A percentile compares a stretch with the other conserved stretches of the same genome.
Evolutionary conservation across 2,797 vertebrate species (phyloP).

Genomic region (Luscinia luscinia): DNA sequence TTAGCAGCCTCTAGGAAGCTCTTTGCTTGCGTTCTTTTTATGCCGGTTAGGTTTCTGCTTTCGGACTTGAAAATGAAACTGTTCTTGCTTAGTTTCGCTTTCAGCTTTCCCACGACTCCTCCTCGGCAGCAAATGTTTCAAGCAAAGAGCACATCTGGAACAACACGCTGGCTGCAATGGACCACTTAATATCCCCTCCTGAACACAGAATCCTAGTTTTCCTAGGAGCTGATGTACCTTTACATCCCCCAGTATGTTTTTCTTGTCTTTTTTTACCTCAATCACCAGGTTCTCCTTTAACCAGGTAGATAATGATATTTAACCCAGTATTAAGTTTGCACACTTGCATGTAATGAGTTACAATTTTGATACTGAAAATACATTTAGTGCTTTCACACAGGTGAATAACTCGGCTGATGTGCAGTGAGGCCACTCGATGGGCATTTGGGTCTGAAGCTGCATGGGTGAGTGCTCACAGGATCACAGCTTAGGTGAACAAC

Average conservation of each 20-base stretch:
- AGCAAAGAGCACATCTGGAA: neutral
- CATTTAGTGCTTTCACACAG: neutral
- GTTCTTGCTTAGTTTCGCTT: conserved; percentile 42
- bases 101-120: neutral
- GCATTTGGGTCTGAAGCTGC: neutral
- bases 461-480: neutral
- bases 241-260: neutral
- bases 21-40: neutral
- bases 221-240: neutral
- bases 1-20: neutral
- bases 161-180: neutral
- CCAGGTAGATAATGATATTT: neutral
- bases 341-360: neutral
- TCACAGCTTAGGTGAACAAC: neutral
- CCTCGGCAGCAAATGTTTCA: neutral
- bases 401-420: neutral
- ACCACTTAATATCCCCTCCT: rapidly evolving
- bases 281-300: neutral
- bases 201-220: neutral
- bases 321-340: neutral
- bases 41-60: neutral
- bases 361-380: neutral
- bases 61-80: conserved; percentile 37
- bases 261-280: no score
- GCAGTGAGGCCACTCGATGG: rapidly evolving